Evolutionary conservation across 2,797 vertebrate species (phyloP).

Genomic region (Ispidina picta): DNA sequence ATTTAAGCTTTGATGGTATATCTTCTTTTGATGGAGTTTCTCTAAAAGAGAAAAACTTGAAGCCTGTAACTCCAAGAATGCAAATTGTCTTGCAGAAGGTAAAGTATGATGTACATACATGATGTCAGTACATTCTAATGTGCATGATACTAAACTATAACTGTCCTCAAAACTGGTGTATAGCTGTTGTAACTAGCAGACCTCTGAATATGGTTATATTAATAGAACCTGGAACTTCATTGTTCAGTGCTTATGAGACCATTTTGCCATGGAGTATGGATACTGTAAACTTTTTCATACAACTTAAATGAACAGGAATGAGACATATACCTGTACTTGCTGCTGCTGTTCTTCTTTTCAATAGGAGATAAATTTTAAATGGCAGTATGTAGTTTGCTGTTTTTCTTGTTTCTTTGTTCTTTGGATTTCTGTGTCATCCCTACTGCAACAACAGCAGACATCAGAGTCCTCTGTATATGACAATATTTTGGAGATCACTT

Average conservation of each 20-base stretch:
- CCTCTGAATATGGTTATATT: neutral
- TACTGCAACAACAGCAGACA: neutral
- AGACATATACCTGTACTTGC: neutral
- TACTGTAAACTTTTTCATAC: neutral
- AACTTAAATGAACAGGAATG: neutral
- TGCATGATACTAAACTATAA: neutral
- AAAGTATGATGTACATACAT: neutral
- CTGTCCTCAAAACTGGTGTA: neutral
- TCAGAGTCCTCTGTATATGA: neutral
- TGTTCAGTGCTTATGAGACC: neutral
- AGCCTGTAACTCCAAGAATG: neutral
- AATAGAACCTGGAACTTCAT: neutral
- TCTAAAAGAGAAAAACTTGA: neutral
- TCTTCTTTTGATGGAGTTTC: neutral
- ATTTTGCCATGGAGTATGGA: neutral
- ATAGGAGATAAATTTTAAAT: neutral
- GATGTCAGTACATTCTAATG: accelerated
- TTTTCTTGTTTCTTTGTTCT: neutral
- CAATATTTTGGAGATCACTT: neutral
- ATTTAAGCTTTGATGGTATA: neutral
- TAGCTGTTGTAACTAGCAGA: neutral
- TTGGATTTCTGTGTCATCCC: neutral
- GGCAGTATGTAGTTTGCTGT: neutral
- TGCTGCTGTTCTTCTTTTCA: neutral
- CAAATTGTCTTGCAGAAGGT: neutral